Evolutionary conservation across 2,113 vertebrate species (phyloP).

Genomic region (Petrocephalus microphthalmus): DNA sequence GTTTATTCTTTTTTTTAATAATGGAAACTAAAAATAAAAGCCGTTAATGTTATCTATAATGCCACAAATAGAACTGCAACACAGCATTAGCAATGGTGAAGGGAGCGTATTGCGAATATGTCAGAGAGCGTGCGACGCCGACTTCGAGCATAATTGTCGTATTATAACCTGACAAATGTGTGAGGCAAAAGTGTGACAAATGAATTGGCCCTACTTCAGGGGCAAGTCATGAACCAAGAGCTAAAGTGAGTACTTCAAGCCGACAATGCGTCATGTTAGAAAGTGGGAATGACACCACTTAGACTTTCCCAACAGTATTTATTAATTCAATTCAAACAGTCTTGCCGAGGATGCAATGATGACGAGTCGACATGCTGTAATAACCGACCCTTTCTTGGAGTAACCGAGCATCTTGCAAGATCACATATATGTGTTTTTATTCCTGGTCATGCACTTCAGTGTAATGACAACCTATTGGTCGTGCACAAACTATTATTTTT

Average conservation of each 20-base stretch:
- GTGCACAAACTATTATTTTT: neutral
- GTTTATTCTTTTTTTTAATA: neutral
- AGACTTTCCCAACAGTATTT: neutral
- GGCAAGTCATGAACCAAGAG: neutral
- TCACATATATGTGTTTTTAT: neutral
- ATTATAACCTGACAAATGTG: constrained; percentile 4
- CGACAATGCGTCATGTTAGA: neutral
- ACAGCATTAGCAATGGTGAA: neutral
- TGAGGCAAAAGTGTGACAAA: neutral
- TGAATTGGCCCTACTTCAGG: constrained; percentile 2
- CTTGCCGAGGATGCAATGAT: neutral
- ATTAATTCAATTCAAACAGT: neutral
- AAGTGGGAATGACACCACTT: neutral
- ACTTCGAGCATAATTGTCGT: neutral
- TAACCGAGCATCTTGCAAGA: neutral
- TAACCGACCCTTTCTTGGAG: neutral
- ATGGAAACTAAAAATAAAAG: neutral
- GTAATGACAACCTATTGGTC: neutral
- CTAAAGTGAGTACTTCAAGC: neutral
- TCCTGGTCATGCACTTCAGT: neutral
- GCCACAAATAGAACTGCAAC: neutral
- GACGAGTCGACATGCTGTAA: neutral
- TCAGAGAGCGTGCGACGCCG: neutral
- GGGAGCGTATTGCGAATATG: neutral
- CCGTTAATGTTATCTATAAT: neutral